Percentiles rank a stretch among this genome's conserved stretches.
Conservation (phyloP, 2,888 invertebrate genomes). For the Trissolcus japonicus region DNA sequence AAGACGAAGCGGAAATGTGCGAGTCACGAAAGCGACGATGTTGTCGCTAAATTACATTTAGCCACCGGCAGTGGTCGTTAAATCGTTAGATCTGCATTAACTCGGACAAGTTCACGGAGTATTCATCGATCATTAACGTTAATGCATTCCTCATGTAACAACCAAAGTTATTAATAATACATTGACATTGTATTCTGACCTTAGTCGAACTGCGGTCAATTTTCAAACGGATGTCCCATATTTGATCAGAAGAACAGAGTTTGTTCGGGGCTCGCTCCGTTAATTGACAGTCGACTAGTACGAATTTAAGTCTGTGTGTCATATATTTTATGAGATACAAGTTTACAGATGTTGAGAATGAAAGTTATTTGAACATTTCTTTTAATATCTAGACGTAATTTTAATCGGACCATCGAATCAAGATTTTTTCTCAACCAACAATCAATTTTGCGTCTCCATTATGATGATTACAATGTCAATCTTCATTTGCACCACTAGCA, state of each 20-base stretch:
- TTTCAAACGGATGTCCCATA: constrained; percentile 26
- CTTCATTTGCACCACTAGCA: constrained; percentile 68
- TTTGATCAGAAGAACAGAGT: constrained; percentile 29
- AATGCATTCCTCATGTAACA: constrained; percentile 68
- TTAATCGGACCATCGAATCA: constrained; percentile 60
- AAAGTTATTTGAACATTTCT: too few species aligned
- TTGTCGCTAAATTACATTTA: constrained; percentile 66
- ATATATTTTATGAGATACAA: too few species aligned
- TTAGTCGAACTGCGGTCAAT: constrained; percentile 22
- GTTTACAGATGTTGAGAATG: too few species aligned
- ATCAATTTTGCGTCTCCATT: constrained; percentile 66
- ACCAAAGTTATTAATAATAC: constrained; percentile 36
- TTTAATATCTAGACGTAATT: constrained; percentile 50
- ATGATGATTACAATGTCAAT: constrained; percentile 71
- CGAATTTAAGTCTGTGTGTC: too few species aligned
- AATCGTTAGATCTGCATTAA: constrained; percentile 74
- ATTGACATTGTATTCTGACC: constrained; percentile 32
- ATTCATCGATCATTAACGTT: constrained; percentile 69
- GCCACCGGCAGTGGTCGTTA: constrained; percentile 70
- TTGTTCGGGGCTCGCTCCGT: constrained; percentile 40
- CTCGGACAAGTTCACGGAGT: constrained; percentile 66
- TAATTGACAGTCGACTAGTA: constrained; percentile 20
- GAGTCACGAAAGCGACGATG: constrained; percentile 66
- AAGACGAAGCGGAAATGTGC: constrained; percentile 59
- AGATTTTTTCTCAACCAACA: constrained; percentile 51